Evolutionary conservation across 2,113 vertebrate species (phyloP), one percentile per base, ranked within the genome.

Genomic region (Picathartes gymnocephalus): DNA sequence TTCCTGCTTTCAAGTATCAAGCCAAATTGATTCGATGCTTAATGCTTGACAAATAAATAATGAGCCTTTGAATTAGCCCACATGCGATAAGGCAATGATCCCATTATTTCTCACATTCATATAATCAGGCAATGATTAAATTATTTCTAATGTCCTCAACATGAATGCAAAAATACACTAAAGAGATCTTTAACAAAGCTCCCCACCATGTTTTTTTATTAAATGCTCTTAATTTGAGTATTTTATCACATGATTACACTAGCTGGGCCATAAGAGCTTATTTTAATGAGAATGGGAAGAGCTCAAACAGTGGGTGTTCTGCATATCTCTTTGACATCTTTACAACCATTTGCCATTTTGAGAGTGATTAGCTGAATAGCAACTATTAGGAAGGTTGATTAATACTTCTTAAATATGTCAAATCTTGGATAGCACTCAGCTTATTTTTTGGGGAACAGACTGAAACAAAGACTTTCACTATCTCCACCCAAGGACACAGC

Each of bases 111-210:
- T 79, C 97, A 96, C 95, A 92, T 97, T 79, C 27, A 64, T 96
- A 97, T 97, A 98, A 98, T 98, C 97, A 98, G 97, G 95, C 95
- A 96, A 92, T 98, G 97, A 98, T 97, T 97, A 97, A 97, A 98
- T 98, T 97, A 98, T 97, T 97, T 97, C 95, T 97, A 92, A 96
- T 88, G 95, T 94, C 97, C 90, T 96, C 97, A 88, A 89, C 90
- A 90, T 83, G 86, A 90, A 95, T 79, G 81, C 93, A 97, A 97
- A 97, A 97, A 97, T 92, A 96, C 90, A 92, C 93, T 96, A 95
- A 97, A 96, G 95, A 97, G 82, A 96, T 95, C 39, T 93, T 90
- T 95, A 97, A 96, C 87, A 93, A 92, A 97, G 85, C 93, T 96
- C 96, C 96, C 91, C 68, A 92, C 81, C 86, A 96, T 95, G 95